Percentiles rank a stretch among this genome's conserved stretches.
phyloP scores from a whole-genome alignment of 53 echinoderm and acorn worm species.

The Actinopyga echinites region DNA sequence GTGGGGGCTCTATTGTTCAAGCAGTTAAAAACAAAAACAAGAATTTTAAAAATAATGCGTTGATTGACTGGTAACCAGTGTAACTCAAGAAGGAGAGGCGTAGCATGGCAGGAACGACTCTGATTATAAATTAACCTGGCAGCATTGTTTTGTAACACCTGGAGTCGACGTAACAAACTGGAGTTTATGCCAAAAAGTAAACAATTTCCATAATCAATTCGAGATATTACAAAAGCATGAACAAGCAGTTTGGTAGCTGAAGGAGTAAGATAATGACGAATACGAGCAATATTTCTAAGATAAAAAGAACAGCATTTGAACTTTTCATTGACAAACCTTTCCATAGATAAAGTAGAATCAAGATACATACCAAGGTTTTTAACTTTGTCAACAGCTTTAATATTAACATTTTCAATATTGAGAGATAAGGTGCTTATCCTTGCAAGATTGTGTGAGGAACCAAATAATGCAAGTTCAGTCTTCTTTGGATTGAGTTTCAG shows the following conservation, averaged over 20 bases:
- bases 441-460: neutral
- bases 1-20: no score
- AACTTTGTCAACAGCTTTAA: neutral
- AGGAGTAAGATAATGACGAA: neutral
- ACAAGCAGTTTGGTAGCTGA: neutral
- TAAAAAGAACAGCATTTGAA: neutral
- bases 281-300: neutral
- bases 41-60: no score
- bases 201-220: no score
- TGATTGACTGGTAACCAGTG: no score
- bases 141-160: neutral
- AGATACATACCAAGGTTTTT: neutral
- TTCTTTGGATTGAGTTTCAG: conserved; percentile 1
- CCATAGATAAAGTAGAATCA: neutral
- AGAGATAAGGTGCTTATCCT: neutral
- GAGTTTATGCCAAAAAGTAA: no score
- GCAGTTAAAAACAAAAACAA: no score
- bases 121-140: neutral
- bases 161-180: neutral
- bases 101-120: no score
- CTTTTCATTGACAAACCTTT: neutral
- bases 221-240: conserved; percentile 11
- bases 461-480: neutral
- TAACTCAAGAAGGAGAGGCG: no score
- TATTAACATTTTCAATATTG: neutral